These are phyloP conservation scores for Origma solitaria DNA, from an alignment of 2,113 vertebrate genomes.

Conservation along the genomic window DNA sequence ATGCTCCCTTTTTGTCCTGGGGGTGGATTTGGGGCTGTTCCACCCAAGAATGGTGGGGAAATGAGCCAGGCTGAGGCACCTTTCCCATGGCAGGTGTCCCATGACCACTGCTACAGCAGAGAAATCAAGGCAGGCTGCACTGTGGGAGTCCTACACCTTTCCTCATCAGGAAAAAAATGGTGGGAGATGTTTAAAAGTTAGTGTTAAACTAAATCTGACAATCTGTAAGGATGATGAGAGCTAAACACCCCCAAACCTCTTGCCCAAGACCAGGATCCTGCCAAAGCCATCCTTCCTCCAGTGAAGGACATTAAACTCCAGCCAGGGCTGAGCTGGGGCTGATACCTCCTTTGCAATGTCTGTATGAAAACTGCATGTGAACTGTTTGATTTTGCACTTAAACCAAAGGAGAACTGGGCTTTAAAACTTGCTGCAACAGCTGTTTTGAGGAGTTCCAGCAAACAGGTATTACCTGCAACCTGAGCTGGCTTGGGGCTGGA, in stretches of 20 bases:
- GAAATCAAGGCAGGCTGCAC: not conserved
- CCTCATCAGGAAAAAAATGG: not conserved
- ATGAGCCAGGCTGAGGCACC: not conserved
- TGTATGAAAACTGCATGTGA: not conserved
- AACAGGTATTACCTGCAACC: not conserved
- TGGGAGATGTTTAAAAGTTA: not conserved
- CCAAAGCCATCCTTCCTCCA: not conserved
- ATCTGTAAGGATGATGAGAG: not conserved
- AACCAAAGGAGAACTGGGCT: slow-evolving; percentile 39
- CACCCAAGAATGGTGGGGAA: not conserved
- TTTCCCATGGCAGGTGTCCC: not conserved
- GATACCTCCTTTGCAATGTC: not conserved
- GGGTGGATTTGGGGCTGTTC: not conserved
- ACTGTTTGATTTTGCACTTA: not conserved
- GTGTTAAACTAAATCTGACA: not conserved
- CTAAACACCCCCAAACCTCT: not conserved
- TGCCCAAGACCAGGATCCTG: not conserved
- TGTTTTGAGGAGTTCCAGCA: not conserved
- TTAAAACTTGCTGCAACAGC: not conserved
- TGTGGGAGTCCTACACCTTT: too few species aligned
- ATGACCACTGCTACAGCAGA: not conserved
- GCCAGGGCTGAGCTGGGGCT: not conserved
- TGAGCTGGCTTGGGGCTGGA: not conserved
- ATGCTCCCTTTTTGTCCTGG: not conserved
- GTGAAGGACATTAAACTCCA: not conserved